phyloP scores from a whole-genome alignment of 2,797 vertebrate species.

The Amblyopsis hoosieri region DNA sequence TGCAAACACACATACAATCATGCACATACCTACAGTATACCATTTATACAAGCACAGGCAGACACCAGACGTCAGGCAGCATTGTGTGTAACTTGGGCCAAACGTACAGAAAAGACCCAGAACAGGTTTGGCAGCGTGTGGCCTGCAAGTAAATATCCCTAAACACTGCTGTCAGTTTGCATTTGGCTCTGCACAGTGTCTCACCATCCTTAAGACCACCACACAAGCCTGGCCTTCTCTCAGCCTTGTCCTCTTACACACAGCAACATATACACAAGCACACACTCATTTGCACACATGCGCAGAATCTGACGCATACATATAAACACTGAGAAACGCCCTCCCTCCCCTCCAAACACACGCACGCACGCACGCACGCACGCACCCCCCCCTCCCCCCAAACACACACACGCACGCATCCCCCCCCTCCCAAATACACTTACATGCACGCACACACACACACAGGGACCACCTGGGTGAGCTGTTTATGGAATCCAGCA shows the following conservation, averaged over 20 bases:
- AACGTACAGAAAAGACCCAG: slow-evolving; percentile 55
- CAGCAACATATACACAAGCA: slow-evolving; percentile 16
- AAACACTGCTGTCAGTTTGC: slow-evolving; percentile 68
- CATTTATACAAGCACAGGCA: slow-evolving; percentile 10
- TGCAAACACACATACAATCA: slow-evolving; percentile 8
- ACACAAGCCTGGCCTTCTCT: slow-evolving; percentile 62
- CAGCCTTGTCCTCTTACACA: slow-evolving; percentile 53
- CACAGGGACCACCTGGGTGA: slow-evolving; percentile 83
- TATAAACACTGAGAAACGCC: not conserved
- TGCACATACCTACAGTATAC: slow-evolving; percentile 5
- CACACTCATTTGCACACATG: not conserved
- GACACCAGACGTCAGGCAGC: slow-evolving; percentile 35
- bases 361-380: slow-evolving; percentile 27
- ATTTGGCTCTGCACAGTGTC: slow-evolving; percentile 60
- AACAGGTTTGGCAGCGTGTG: slow-evolving; percentile 59
- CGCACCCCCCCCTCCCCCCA: not conserved
- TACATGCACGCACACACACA: slow-evolving; percentile 26
- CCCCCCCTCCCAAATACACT: slow-evolving; percentile 21
- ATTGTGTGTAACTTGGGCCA: slow-evolving; percentile 37
- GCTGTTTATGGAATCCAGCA: slow-evolving; percentile 81
- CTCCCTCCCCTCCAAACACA: slow-evolving; percentile 30
- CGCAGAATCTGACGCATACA: not conserved
- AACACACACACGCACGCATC: not conserved
- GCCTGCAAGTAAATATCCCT: slow-evolving; percentile 76
- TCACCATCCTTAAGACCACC: slow-evolving; percentile 32